Conservation (phyloP, 2,113 vertebrate genomes). For the Tetraodon nigroviridis region DNA sequence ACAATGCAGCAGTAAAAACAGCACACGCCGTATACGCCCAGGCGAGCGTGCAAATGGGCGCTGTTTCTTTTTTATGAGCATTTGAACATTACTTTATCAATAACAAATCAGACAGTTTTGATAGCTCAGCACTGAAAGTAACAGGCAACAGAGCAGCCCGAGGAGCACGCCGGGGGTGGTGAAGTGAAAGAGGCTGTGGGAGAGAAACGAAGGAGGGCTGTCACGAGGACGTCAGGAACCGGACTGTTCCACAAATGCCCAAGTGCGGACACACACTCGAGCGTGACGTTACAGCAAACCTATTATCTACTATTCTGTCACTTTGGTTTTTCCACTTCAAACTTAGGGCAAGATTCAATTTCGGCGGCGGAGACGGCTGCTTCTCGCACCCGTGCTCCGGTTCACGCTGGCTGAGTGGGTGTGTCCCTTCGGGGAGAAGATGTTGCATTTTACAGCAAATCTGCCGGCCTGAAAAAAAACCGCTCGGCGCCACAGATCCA, state of each 20-base stretch:
- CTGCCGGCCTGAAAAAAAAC: slow-evolving; percentile 61
- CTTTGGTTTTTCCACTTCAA: slow-evolving; percentile 73
- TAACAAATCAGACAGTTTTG: slow-evolving; percentile 69
- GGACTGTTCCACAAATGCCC: slow-evolving; percentile 73
- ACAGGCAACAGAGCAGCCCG: slow-evolving; percentile 55
- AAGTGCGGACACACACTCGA: slow-evolving; percentile 75
- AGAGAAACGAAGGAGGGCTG: slow-evolving; percentile 64
- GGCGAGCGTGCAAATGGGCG: slow-evolving; percentile 49
- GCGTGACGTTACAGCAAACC: slow-evolving; percentile 78
- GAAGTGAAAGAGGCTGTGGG: slow-evolving; percentile 62
- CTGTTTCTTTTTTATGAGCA: slow-evolving; percentile 62
- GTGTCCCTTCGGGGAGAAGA: slow-evolving; percentile 61
- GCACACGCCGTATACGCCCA: slow-evolving; percentile 21
- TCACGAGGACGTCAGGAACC: slow-evolving; percentile 71
- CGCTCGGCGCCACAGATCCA: slow-evolving; percentile 67
- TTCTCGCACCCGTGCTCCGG: slow-evolving; percentile 56
- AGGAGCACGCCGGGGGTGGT: slow-evolving; percentile 48
- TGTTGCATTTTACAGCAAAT: slow-evolving; percentile 68
- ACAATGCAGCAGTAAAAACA: slow-evolving; percentile 34
- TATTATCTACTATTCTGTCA: slow-evolving; percentile 79
- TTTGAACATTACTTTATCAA: slow-evolving; percentile 72
- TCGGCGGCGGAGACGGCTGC: slow-evolving; percentile 69
- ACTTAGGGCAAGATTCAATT: slow-evolving; percentile 78
- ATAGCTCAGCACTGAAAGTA: slow-evolving; percentile 67
- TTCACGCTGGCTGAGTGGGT: slow-evolving; percentile 50